Base-by-base conservation (phyloP, 2,113 vertebrate genomes). In the Labeo rohita region DNA sequence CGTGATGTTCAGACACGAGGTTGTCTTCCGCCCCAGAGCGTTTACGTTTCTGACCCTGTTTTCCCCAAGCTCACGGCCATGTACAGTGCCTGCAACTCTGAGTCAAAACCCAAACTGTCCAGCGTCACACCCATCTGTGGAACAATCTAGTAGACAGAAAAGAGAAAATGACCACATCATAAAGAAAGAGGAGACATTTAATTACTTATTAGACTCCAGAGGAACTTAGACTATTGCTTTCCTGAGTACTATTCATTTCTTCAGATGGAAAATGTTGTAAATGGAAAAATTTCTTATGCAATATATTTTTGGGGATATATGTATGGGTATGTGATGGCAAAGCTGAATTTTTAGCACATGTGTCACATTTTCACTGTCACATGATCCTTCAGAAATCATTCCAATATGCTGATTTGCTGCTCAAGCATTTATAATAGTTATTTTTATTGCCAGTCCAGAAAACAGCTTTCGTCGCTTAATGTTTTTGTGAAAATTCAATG, bases 31-130 rank as follows among this genome's bases (percentile, higher is more conserved):
- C n/a, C 28, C 63, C 16, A 49, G 72, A 59, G 2, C 86, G 91
- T 70, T 93, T 94, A 2, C 66, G 89, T 2, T 89, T 43, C 45
- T 6, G 50, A 15, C 80, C 2, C 4, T n/a, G 61, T 87, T 8
- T 77, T 49, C 1, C 82, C 89, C 18, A 88, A 52, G 9, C 85
- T 80, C 18, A 92, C 45, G 12, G 92, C 45, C 0, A 83, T 39
- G 84, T 94, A 94, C 16, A 95, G 90, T 2, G 78, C 86, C 63
- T 90, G 93, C 28, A 95, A 90, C 72, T 90, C 77, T 0, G 43
- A 15, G 36, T 88, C 50, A 52, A 95, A 93, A 81, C 87, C 87
- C 39, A 89, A 83, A 68, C 83, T 16, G 23, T 87, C 83, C 13
- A 82, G 65, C n/a, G 52, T 74, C 13, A 83, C 72, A 8, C 77